These are phyloP conservation scores for Eilema sororculum DNA, from an alignment of 2,888 invertebrate genomes.

Conservation along the genomic window DNA sequence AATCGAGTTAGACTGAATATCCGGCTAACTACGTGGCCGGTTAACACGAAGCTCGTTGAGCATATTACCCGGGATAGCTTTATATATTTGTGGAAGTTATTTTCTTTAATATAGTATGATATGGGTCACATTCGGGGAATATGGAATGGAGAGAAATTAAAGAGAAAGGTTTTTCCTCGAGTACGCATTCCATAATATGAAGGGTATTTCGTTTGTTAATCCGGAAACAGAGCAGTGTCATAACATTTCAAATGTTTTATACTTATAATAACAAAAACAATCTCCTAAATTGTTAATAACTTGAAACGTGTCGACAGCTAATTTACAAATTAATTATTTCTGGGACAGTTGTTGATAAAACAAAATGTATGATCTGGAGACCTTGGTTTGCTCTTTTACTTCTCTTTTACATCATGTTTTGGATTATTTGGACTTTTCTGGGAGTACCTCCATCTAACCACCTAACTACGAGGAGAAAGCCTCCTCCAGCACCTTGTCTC, in stretches of 20 bases:
- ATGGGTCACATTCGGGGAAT: slow-evolving; percentile 1
- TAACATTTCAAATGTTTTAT: not conserved
- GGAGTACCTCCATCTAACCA: no score
- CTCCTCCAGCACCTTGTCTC: no score
- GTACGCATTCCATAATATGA: not conserved
- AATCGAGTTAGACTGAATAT: slow-evolving; percentile 56
- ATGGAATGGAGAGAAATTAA: not conserved
- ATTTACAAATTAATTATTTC: no score
- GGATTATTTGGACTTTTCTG: no score
- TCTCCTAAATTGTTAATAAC: no score
- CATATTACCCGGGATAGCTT: slow-evolving; percentile 30
- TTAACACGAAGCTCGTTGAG: slow-evolving; percentile 37
- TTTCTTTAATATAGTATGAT: slow-evolving; percentile 20
- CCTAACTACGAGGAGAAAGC: no score
- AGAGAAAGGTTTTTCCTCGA: not conserved
- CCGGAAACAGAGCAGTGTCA: not conserved
- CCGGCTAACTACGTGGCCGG: slow-evolving; percentile 33
- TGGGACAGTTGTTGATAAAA: no score
- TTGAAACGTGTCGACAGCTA: no score
- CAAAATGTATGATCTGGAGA: no score
- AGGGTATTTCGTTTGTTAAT: not conserved
- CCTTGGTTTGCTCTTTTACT: no score
- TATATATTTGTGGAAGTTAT: slow-evolving; percentile 12
- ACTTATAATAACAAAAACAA: not conserved
- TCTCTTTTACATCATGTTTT: no score